These are phyloP conservation scores for Semnopithecus entellus DNA, from an alignment of 2,113 vertebrate species.

Conservation along the genomic window DNA sequence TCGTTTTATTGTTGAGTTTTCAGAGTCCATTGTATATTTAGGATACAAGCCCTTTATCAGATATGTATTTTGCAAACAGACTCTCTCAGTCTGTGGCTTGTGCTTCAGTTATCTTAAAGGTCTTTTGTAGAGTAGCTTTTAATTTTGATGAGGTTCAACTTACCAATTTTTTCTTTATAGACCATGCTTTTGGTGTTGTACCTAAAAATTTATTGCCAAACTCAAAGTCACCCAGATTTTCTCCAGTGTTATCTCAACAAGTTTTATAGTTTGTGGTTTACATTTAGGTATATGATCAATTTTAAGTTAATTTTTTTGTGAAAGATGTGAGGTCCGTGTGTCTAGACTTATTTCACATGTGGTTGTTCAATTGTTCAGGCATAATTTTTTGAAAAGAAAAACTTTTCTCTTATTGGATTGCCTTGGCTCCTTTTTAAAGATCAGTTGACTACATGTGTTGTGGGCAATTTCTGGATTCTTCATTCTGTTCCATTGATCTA, in stretches of 20 bases:
- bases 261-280: neutral
- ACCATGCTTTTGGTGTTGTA: neutral
- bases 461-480: neutral
- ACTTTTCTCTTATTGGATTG: neutral
- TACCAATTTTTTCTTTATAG: neutral
- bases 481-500: neutral
- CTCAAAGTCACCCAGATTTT: neutral
- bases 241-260: neutral
- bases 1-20: neutral
- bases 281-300: neutral
- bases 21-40: neutral
- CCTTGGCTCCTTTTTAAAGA: neutral
- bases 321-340: neutral
- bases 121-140: neutral
- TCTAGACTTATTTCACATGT: neutral
- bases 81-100: neutral
- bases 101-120: neutral
- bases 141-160: neutral
- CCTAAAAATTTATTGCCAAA: neutral
- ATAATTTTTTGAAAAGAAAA: neutral
- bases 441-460: neutral
- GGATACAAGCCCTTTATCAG: neutral
- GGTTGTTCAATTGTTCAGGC: neutral
- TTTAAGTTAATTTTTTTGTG: neutral
- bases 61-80: neutral